phyloP scores from a whole-genome alignment of 2,888 invertebrate genomes.

The Eilema depressum region DNA sequence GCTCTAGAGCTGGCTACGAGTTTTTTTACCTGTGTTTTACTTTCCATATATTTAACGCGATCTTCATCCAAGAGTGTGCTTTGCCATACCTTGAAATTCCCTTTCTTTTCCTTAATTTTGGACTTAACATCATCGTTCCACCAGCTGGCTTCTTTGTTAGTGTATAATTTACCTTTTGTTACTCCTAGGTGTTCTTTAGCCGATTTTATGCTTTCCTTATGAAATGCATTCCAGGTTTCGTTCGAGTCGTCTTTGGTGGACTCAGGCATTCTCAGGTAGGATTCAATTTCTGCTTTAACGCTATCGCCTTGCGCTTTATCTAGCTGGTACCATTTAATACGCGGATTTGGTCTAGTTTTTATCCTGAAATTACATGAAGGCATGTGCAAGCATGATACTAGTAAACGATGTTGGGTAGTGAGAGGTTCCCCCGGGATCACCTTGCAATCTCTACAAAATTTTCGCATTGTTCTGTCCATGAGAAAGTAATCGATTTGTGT shows the following conservation, averaged over 20 bases:
- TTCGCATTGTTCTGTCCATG: background rate
- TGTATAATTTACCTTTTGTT: background rate
- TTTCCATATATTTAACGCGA: background rate
- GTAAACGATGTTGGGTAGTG: background rate
- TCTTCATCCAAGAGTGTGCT: background rate
- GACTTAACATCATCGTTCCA: conserved; percentile 1
- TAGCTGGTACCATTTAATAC: background rate
- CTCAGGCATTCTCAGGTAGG: background rate
- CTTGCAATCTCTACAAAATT: background rate
- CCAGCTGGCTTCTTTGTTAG: conserved; percentile 2
- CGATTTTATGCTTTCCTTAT: background rate
- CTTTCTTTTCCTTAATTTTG: background rate
- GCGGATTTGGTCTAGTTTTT: background rate
- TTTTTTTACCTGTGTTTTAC: background rate
- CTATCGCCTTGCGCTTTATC: no score
- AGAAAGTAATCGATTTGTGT: background rate
- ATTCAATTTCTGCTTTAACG: background rate
- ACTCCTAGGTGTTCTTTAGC: background rate
- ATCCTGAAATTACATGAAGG: background rate
- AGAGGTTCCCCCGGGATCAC: conserved; percentile 1
- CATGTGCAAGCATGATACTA: background rate
- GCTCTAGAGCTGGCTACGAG: background rate
- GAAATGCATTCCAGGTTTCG: background rate
- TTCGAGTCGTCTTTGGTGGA: background rate
- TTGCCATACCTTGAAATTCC: conserved; percentile 6